Percentiles rank a stretch among this genome's conserved stretches.
These are phyloP conservation scores for Drosophila bocqueti DNA, from an alignment of 1,140 invertebrate species.

Conservation along the genomic window DNA sequence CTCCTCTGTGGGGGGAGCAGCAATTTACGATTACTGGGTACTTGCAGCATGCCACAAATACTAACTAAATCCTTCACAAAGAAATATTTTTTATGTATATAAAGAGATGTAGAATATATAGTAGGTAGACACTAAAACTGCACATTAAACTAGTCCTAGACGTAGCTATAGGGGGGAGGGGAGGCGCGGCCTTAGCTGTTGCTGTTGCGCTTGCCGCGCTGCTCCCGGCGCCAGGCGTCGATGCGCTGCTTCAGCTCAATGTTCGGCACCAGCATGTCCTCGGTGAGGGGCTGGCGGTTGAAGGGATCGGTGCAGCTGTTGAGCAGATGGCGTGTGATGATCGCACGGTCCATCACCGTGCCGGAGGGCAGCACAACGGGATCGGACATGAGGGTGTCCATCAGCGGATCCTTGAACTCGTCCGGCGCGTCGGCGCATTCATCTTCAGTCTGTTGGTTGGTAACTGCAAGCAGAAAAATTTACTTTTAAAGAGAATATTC, in stretches of 20 bases:
- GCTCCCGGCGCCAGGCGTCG: constrained; percentile 91
- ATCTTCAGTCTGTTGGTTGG: constrained; percentile 94
- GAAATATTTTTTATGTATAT: constrained; percentile 44
- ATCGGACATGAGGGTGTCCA: constrained; percentile 99
- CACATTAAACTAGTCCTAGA: constrained; percentile 71
- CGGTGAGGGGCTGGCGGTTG: constrained; percentile 95
- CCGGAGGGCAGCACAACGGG: constrained; percentile 97
- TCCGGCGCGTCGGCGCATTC: constrained; percentile 98
- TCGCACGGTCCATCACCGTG: constrained; percentile 97
- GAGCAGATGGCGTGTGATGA: constrained; percentile 96
- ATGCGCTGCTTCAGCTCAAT: constrained; percentile 92
- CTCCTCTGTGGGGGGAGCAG: constrained; percentile 15
- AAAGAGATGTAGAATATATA: constrained; percentile 44
- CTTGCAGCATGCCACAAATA: constrained; percentile 3
- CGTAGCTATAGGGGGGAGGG: constrained; percentile 18
- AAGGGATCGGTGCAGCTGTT: constrained; percentile 99
- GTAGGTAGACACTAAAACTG: constrained; percentile 72
- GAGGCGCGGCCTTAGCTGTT: constrained; percentile 58
- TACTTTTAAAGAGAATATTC: not conserved
- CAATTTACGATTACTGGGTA: constrained; percentile 3
- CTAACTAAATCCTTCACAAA: constrained; percentile 35
- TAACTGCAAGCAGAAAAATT: constrained; percentile 86
- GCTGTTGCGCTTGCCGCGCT: constrained; percentile 86
- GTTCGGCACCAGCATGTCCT: constrained; percentile 92
- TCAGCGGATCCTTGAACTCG: constrained; percentile 98